Evolutionary conservation across 2,797 vertebrate species (phyloP), one percentile per base, ranked within the genome.

Genomic region (Neopelma chrysocephalum): DNA sequence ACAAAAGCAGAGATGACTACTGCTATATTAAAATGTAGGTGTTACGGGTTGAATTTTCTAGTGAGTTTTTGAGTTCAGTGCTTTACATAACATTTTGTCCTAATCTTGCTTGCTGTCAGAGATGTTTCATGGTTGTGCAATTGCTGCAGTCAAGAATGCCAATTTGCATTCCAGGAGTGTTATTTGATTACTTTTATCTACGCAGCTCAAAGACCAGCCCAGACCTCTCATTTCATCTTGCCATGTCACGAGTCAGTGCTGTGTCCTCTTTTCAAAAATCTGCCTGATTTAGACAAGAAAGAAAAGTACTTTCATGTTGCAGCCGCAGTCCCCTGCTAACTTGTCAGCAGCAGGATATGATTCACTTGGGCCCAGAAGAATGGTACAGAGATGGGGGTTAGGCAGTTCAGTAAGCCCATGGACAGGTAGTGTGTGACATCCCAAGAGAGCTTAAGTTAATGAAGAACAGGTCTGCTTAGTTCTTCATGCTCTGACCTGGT

Each of bases 101-200:
- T 98, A 98, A 98, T 98, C 98, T 98, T 98, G 97, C 98, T 98
- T 97, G 97, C 97, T 98, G 98, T 98, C 98, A 97, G 98, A 97
- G 98, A 98, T 98, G 98, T 98, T 99, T 98, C 98, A 98, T 98
- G 98, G 98, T 98, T 98, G 98, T 98, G 98, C 97, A 98, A 98
- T 97, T 98, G 97, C 98, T 97, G 96, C 97, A 98, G 98, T 98
- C 97, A 98, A 98, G 98, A 99, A 98, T 98, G 98, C 98, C 98
- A 99, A 98, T 99, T 98, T 99, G 98, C 98, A 99, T 99, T 99
- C 98, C 99, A 98, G 97, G 96, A 98, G 98, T 99, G 98, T 99
- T 98, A 99, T 99, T 99, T 99, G 98, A 99, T 99, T 98, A 98
- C 98, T 98, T 99, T 99, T 99, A 99, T 98, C 98, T 98, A 96